Base-by-base conservation (phyloP, 2,888 invertebrate genomes). In the Pinctada fucata region DNA sequence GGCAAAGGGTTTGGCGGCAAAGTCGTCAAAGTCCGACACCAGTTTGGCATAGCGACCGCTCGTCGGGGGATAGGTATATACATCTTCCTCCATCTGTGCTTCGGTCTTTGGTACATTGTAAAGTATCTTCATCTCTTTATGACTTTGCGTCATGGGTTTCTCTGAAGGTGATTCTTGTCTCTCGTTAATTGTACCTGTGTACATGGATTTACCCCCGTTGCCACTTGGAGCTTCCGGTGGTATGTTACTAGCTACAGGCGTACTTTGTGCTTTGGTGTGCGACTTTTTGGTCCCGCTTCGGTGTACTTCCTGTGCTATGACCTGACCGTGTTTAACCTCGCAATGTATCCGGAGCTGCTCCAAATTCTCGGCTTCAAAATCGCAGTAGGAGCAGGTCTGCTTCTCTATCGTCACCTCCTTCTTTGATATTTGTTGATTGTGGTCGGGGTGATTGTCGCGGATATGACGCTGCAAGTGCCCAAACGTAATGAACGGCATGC, bases 1-100 rank as follows among this genome's bases (percentile, higher is more conserved):
- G 0, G 86, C 86, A 78, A 82, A 86, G 6, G 86, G 86, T 48
- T 79, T 79, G 8, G 72, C n/a, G 45, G 84, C 79, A 75, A 86
- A 86, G 65, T 84, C 83, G n/a, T 84, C 84, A 76, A 85, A 85
- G 70, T 86, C 84, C 0, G 86, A 84, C 1, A 84, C 79, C 3
- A 86, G 79, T 47, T 76, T 81, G 45, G 84, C 84, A 75, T 79
- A 85, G 52, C 85, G 80, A 6, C 85, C 84, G 6, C 69, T 68
- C 2, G 66, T n/a, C 3, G 84, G 84, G 16, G 83, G 81, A 3
- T 82, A 74, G 3, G 64, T 13, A 2, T 77, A 48, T 2, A 83
- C 81, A 2, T 78, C 77, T 10, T 79, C 76, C 52, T 81, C 79
- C 8, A 76, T 5, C 10, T 16, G 58, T 6, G 65, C 64, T 49